Evolutionary conservation across 2,797 vertebrate species (phyloP).

Genomic region (Choloepus didactylus): DNA sequence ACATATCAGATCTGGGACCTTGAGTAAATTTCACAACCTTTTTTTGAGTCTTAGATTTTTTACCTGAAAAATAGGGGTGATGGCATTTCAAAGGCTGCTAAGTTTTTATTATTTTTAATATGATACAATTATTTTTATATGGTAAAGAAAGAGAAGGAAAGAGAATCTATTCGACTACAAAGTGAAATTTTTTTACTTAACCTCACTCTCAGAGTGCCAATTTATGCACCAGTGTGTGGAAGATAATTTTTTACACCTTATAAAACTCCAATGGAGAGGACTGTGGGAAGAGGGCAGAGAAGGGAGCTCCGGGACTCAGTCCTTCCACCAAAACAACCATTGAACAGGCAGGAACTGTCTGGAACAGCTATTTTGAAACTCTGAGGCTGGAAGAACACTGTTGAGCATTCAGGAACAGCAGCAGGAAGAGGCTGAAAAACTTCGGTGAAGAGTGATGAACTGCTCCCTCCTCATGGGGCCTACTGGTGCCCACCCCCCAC

Average conservation of each 20-base stretch:
- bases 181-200: background rate
- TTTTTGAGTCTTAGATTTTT: background rate
- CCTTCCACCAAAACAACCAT: too few relatives aligned
- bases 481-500: too few relatives aligned
- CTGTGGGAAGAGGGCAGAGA: too few relatives aligned
- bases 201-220: background rate
- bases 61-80: background rate
- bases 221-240: background rate
- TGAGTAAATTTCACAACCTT: background rate
- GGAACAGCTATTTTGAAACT: too few relatives aligned
- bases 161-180: background rate
- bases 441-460: too few relatives aligned
- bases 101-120: background rate
- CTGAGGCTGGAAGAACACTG: too few relatives aligned
- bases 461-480: too few relatives aligned
- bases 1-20: background rate
- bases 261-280: background rate
- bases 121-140: background rate
- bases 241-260: background rate
- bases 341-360: too few relatives aligned
- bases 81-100: background rate
- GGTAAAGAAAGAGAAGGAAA: background rate
- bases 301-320: too few relatives aligned
- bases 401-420: too few relatives aligned
- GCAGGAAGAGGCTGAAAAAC: too few relatives aligned